Base-by-base conservation (phyloP, 2,888 invertebrate species). In the Cosmia trapezina region DNA sequence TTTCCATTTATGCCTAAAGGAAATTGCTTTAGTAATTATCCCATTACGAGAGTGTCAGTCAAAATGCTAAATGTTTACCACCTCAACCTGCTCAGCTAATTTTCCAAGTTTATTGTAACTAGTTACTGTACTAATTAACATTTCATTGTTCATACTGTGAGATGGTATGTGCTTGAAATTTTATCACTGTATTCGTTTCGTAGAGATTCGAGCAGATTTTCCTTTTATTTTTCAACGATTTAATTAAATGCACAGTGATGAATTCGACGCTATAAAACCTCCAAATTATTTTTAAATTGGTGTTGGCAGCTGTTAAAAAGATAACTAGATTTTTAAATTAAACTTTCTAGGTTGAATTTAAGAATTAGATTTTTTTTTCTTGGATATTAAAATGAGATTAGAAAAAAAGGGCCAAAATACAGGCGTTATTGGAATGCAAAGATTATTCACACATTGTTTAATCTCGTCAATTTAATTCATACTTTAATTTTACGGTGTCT, bases 21-120 rank as follows among this genome's bases (percentile, higher is more conserved):
- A 22, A 81, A 76, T 81, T 57, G 56, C 67, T 76, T 57, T 28
- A 33, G 75, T 80, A 63, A 73, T 73, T 63, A 63, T n/a, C 11
- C 56, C 14, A 53, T n/a, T 76, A 49, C 22, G 51, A 11, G 19
- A 59, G 37, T 62, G 61, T 37, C 77, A 63, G 53, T 67, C 77
- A 63, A 59, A 67, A 54, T 67, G 53, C 22, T 80, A 61, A 75
- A 57, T 51, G 37, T 45, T 47, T 60, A 63, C 49, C 49, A 59
- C 53, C 45, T 33, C 37, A 62, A 51, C 43, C 61, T 17, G 75
- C 47, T 76, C 51, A 54, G n/a, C 14, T 8, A 57, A 62, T 59
- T 41, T 62, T 8, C 62, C 51, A 54, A 14, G 47, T 76, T 61
- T 62, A 66, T 53, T 17, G 33, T 66, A 6, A 53, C 56, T 66